Evolutionary conservation across 2,888 invertebrate genomes (phyloP).

Genomic region (Tiliacea citrago): DNA sequence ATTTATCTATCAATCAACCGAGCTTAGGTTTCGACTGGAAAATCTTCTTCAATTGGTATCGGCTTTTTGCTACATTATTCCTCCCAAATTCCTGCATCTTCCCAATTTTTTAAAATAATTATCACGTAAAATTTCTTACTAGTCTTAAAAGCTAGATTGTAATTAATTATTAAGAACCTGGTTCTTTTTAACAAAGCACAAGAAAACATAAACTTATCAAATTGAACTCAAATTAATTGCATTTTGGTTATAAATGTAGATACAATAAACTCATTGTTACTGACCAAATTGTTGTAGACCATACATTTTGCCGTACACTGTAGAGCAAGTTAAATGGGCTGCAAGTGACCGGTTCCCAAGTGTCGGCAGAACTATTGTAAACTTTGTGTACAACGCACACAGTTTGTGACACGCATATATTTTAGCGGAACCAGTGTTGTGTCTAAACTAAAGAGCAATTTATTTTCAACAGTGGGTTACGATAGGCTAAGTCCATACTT

Average conservation of each 20-base stretch:
- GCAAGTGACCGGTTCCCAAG: constrained; percentile 39
- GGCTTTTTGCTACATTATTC: background rate
- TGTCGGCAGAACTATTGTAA: constrained; percentile 34
- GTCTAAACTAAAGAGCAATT: background rate
- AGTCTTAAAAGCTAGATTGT: too few species aligned
- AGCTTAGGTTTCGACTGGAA: background rate
- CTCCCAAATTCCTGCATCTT: background rate
- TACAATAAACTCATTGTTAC: constrained; percentile 10
- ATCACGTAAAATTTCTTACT: too few species aligned
- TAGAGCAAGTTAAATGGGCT: constrained; percentile 59
- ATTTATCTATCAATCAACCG: background rate
- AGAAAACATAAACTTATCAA: background rate
- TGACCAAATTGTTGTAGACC: background rate
- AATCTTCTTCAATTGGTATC: background rate
- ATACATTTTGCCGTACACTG: constrained; percentile 8
- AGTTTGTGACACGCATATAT: constrained; percentile 14
- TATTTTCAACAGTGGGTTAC: background rate
- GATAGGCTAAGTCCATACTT: background rate
- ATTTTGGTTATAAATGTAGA: background rate
- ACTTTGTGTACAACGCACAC: constrained; percentile 14
- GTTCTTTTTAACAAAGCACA: too few species aligned
- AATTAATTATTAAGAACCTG: too few species aligned
- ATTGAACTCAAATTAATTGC: background rate
- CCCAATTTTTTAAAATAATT: background rate
- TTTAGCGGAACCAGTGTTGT: constrained; percentile 5